Evolutionary conservation across 53 echinoderm and acorn worm species (phyloP), one percentile per base, ranked within the genome.

Genomic region (Hippasteria phrygiana): DNA sequence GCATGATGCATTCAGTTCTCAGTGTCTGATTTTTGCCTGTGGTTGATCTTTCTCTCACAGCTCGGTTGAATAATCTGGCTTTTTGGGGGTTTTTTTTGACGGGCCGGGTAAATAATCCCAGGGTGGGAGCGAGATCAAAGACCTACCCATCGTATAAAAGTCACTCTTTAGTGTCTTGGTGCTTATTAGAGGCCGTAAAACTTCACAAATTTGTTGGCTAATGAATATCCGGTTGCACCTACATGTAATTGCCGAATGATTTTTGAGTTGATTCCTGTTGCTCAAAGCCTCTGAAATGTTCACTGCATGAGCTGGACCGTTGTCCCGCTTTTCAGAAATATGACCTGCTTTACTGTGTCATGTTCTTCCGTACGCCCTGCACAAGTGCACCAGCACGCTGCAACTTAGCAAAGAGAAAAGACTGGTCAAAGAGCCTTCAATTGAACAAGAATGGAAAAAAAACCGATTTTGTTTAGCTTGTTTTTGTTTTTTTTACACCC

Each of bases 1-100:
- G 82, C 82, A 82, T 82, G 82, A 64, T 3, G 55, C 56, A 46
- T n/a, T 82, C 59, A 59, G 78, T 59, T 78, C 78, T 78, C 38
- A 78, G 78, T 43, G 7, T 46, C 43, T 45, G 43, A 42, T 51
- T 78, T 80, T 42, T 5, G 31, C 48, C 31, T 80, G 62, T 66
- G 64, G 29, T 63, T 82, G 66, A 45, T 46, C 26, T 0, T 33
- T 73, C 64, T 43, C n/a, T 65, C 18, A 66, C 32, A 41, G 26
- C 82, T 27, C 20, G 22, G 62, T 56, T 35, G 29, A 62, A 55
- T 39, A 79, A 79, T 62, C 38, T 41, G 34, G 74, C 40, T 53
- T 35, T 45, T n/a, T n/a, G n/a, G n/a, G n/a, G 34, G 13, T 54
- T 16, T 1, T 20, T 7, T 59, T 4, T 59, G 7, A 8, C 7